Percentiles rank a stretch among this genome's conserved stretches.
These are phyloP conservation scores for Drosophila seclusa DNA, from an alignment of 2,888 invertebrate genomes.

Conservation along the genomic window DNA sequence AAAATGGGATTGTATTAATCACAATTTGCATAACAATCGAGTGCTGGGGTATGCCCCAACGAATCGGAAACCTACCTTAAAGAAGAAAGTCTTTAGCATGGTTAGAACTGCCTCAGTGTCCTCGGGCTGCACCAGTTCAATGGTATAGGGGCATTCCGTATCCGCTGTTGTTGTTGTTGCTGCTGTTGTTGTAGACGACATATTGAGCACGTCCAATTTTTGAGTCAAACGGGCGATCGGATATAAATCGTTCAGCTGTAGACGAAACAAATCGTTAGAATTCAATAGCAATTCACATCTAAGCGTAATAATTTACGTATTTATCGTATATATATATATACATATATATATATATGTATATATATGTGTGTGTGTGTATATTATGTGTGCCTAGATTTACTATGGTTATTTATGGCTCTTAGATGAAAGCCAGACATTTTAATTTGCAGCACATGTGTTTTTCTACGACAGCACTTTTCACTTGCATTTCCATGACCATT, in stretches of 20 bases:
- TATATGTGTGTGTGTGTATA: too few species aligned
- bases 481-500: slow-evolving; percentile 49
- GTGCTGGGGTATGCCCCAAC: too few species aligned
- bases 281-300: slow-evolving; percentile 13
- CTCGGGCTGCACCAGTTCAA: slow-evolving; percentile 84
- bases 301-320: not conserved
- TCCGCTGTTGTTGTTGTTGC: slow-evolving; percentile 7
- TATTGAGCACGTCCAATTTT: slow-evolving; percentile 82
- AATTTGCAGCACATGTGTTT: slow-evolving; percentile 68
- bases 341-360: slow-evolving; percentile 1
- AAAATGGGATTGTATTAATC: not conserved
- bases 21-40: not conserved
- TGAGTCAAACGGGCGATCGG: slow-evolving; percentile 83
- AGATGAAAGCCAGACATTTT: slow-evolving; percentile 70
- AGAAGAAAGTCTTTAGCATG: slow-evolving; percentile 87
- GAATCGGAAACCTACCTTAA: slow-evolving; percentile 82
- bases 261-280: slow-evolving; percentile 58
- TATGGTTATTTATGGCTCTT: slow-evolving; percentile 72
- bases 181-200: slow-evolving; percentile 55
- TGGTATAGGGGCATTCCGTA: slow-evolving; percentile 79
- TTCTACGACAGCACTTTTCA: slow-evolving; percentile 46
- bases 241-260: slow-evolving; percentile 83
- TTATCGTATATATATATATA: not conserved
- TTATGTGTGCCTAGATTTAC: slow-evolving; percentile 23
- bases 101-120: slow-evolving; percentile 86